phyloP scores from a whole-genome alignment of 2,797 vertebrate species.

The Enteromius fasciolatus region DNA sequence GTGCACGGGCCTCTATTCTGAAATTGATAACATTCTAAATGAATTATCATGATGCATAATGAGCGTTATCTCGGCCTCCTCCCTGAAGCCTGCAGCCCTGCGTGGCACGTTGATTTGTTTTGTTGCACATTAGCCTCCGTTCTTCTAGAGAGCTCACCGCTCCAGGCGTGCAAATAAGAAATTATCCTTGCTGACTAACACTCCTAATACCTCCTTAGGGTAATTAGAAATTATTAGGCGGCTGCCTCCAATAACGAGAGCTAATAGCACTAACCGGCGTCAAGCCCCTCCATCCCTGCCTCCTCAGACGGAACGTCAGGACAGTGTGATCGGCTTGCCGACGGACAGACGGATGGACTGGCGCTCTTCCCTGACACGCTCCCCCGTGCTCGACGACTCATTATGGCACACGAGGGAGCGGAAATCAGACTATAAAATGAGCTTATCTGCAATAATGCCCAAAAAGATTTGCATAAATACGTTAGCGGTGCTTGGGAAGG shows the following conservation, averaged over 20 bases:
- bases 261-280: constrained; percentile 76
- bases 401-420: constrained; percentile 78
- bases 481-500: constrained; percentile 76
- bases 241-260: constrained; percentile 80
- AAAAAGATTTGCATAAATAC: constrained; percentile 82
- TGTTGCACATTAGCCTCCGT: constrained; percentile 81
- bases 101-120: constrained; percentile 83
- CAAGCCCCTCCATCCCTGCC: constrained; percentile 68
- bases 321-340: constrained; percentile 19
- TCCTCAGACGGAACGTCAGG: constrained; percentile 73
- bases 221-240: constrained; percentile 85
- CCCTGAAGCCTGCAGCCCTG: constrained; percentile 76
- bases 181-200: constrained; percentile 87
- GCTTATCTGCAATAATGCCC: constrained; percentile 83
- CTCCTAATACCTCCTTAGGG: constrained; percentile 84
- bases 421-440: constrained; percentile 83
- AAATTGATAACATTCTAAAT: constrained; percentile 86
- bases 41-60: constrained; percentile 84
- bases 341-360: constrained; percentile 63
- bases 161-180: constrained; percentile 85
- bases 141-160: constrained; percentile 79
- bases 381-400: constrained; percentile 77
- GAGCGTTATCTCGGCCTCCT: constrained; percentile 75
- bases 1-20: constrained; percentile 68
- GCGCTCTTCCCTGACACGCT: constrained; percentile 74